Conservation (phyloP, 2,797 vertebrate species). For the Okamejei kenojei region DNA sequence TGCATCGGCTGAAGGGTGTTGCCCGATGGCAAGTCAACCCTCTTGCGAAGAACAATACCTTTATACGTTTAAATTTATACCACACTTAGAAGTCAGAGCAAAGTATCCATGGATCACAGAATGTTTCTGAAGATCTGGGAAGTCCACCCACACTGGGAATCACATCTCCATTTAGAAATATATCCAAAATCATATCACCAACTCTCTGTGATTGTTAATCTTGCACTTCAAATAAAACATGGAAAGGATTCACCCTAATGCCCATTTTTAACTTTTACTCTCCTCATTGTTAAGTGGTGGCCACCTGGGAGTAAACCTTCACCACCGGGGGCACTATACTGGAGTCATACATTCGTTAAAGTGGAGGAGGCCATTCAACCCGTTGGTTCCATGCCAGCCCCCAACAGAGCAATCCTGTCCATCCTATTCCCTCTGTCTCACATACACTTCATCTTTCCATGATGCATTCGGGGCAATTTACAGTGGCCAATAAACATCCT, state of each 20-base stretch:
- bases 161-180: neutral
- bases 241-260: neutral
- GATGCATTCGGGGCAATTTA: too few species aligned
- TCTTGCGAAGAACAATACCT: neutral
- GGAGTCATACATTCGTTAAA: neutral
- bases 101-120: neutral
- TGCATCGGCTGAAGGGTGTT: too few species aligned
- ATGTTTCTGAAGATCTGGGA: neutral
- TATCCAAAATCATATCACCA: neutral
- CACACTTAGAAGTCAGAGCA: neutral
- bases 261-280: neutral
- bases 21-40: neutral
- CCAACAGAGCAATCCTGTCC: too few species aligned
- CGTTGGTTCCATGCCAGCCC: too few species aligned
- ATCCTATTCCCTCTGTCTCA: too few species aligned
- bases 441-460: too few species aligned
- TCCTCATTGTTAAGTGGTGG: neutral
- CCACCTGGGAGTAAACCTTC: neutral
- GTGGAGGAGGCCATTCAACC: too few species aligned
- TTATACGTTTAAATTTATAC: constrained; percentile 20
- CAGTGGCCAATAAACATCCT: too few species aligned
- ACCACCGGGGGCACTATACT: neutral
- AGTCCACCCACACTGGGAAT: neutral
- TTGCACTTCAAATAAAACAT: too few species aligned
- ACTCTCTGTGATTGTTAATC: neutral